Base-by-base conservation (phyloP, 2,797 vertebrate genomes). In the Hippocampus kuda region DNA sequence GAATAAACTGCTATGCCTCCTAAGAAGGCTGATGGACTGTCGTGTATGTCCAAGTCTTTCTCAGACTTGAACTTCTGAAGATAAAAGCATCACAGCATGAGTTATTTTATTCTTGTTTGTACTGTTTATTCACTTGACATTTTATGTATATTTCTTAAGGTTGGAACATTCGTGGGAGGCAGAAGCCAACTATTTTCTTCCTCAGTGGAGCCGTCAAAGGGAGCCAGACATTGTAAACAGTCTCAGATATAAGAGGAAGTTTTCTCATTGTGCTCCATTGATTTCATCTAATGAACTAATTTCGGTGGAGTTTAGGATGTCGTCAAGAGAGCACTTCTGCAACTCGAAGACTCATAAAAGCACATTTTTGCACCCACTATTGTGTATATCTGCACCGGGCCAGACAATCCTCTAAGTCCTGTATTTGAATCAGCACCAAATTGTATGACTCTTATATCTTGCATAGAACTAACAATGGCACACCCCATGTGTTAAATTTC, bases 91-190 rank as follows among this genome's bases (percentile, higher is more conserved):
- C 74, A 72, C 65, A 67, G 57, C 73, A 77, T 76, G 41, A 62
- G 75, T 77, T 71, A 63, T 71, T 68, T 75, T 75, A 66, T 77
- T 81, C 78, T 44, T n/a, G 30, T 34, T 56, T 77, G 70, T 63
- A 70, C 78, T 81, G 81, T 74, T 83, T 81, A 79, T 83, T 75
- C 72, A 73, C 76, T 79, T 84, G 81, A 83, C 78, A 82, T 83
- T 85, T 83, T 76, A 82, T 84, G 68, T 69, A 72, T 75, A 71
- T 76, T 70, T 83, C 77, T 80, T 66, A 18, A 61, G 68, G 74
- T 65, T 80, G 78, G 69, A 80, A 83, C 76, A 83, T 81, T 73
- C 66, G 70, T 75, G 76, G 76, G 84, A 79, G 77, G 74, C 73
- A 73, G 71, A 74, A 46, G 65, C 68, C 48, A 71, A 68, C 77